Base-by-base conservation (phyloP, 2,888 invertebrate species). In the Agonopterix arenella region DNA sequence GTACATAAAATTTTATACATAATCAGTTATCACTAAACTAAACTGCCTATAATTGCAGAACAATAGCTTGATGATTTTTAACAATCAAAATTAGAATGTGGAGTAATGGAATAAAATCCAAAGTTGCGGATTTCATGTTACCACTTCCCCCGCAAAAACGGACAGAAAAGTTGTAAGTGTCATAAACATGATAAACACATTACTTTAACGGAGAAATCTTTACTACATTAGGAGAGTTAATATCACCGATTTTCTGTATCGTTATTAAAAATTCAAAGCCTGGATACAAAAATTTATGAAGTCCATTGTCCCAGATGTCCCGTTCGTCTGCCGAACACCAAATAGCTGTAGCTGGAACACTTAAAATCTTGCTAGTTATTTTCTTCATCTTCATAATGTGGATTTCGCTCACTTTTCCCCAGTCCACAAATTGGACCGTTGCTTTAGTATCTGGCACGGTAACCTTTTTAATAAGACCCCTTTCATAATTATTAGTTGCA, bases 391-490 rank as follows among this genome's bases (percentile, higher is more conserved):
- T n/a, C n/a, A 40, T 9, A 9, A 40, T n/a, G n/a, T 40, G 9
- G n/a, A n/a, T n/a, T 40, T 40, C 40, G 4, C 1, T 40, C 3
- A 40, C 9, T 1, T n/a, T 40, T 40, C 72, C 71, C 58, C 58
- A 62, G 46, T 73, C 71, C 11, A 70, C 59, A 13, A 68, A 51
- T 4, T 60, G 61, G 4, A 68, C 58, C 4, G 54, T 44, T 0
- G 59, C 61, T 36, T 47, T 60, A 8, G 46, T 60, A 8, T 55
- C 52, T 1, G 53, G 51, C 0, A 54, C 37, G 3, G 50, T 55
- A 18, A 68, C 50, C 7, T 57, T 48, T 18, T 57, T 64, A 16
- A 71, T 54, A 7, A 64, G 11, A 2, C 58, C 69, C 36, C 70
- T 52, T 41, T 71, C 70, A 51, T 64, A 66, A 18, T 55, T 60